Percentiles rank a stretch among this genome's conserved stretches.
These are phyloP conservation scores for Protaetia brevitarsis DNA, from an alignment of 1,140 invertebrate genomes.

Conservation along the genomic window DNA sequence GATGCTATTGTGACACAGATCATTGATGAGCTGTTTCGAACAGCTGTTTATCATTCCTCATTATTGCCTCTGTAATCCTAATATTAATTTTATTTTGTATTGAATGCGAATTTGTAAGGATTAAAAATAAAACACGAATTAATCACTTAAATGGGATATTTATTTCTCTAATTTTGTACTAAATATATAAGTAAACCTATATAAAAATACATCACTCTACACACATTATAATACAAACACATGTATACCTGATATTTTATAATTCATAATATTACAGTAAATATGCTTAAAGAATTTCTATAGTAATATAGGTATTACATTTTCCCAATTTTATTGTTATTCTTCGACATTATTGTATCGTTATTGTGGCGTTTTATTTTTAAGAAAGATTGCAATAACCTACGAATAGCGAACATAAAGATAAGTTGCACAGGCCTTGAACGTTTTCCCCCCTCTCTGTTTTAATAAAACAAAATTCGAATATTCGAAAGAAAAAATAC, in stretches of 20 bases:
- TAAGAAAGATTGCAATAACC: constrained; percentile 6
- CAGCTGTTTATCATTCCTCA: no score
- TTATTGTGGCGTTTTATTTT: neutral
- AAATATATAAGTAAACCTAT: constrained; percentile 47
- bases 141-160: constrained; percentile 17
- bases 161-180: constrained; percentile 43
- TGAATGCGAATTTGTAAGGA: neutral
- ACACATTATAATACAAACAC: constrained; percentile 32
- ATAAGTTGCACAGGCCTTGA: constrained; percentile 28
- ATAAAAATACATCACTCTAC: constrained; percentile 48
- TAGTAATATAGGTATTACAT: neutral
- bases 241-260: constrained; percentile 25
- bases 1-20: no score
- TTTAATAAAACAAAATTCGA: no score
- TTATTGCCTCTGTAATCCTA: no score
- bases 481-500: no score
- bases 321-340: no score
- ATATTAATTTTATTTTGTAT: neutral
- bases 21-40: no score
- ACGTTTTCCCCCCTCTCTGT: neutral
- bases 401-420: neutral
- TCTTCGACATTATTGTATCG: no score
- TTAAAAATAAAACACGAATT: neutral
- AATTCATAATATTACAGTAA: constrained; percentile 17
- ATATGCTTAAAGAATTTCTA: constrained; percentile 19